phyloP scores from a whole-genome alignment of 2,113 vertebrate genomes.

The Rhegmatorhina hoffmannsi region DNA sequence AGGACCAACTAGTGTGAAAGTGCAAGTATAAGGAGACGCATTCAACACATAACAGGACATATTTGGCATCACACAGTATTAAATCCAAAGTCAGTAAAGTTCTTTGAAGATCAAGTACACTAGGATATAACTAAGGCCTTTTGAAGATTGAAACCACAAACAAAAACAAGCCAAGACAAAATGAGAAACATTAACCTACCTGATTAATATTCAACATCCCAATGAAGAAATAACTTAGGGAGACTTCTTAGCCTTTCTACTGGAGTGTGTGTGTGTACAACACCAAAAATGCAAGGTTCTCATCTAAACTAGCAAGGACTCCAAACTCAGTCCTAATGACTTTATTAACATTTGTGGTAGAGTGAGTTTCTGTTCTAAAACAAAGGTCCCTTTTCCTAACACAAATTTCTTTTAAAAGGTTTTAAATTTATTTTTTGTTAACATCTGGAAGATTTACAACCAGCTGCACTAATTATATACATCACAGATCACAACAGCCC shows the following conservation, averaged over 20 bases:
- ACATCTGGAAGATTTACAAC: neutral
- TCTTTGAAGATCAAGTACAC: constrained; percentile 1
- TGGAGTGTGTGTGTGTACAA: neutral
- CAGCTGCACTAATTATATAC: neutral
- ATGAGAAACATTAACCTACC: neutral
- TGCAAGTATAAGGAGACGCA: neutral
- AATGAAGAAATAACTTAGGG: neutral
- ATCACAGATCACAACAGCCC: neutral
- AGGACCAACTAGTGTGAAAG: neutral
- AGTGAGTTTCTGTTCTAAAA: neutral
- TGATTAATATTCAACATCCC: neutral
- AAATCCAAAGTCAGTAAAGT: neutral
- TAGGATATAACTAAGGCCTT: neutral
- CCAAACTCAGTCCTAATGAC: neutral
- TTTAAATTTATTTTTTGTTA: neutral
- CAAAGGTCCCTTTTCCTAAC: neutral
- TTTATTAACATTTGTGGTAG: neutral
- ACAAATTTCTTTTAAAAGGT: neutral
- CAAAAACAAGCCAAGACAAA: neutral
- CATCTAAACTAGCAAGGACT: neutral
- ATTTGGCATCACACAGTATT: neutral
- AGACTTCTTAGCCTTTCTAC: neutral
- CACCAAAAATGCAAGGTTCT: neutral
- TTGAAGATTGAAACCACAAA: constrained; percentile 8
- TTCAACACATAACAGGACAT: neutral